Evolutionary conservation across 2,797 vertebrate genomes (phyloP), one percentile per base, ranked within the genome.

Genomic region (Myripristis murdjan): DNA sequence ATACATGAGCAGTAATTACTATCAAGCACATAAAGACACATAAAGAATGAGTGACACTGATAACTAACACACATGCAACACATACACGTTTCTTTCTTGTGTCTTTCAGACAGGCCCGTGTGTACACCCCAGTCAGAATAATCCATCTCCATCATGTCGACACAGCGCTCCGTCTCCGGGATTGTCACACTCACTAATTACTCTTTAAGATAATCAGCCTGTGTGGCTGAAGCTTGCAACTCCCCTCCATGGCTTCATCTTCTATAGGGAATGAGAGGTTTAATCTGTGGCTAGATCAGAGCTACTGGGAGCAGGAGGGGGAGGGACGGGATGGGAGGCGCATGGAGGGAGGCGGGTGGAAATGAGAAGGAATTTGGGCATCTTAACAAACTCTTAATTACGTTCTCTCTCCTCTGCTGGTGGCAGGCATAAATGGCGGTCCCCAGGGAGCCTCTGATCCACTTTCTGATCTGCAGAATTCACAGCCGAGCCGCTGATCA

Each of bases 371-470:
- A 92, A 92, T 93, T 91, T 91, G 90, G 87, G 89, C 84, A 92
- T 93, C 90, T 93, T 93, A 93, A 90, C 87, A 91, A 91, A 92
- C 84, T 89, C 89, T 89, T 92, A 93, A 94, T 92, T 91, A 92
- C 82, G 69, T 83, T 88, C 86, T 87, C 82, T 90, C 85, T 91
- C 89, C 87, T 86, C 81, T 46, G 89, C 86, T 89, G 90, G 89
- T 91, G 91, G 89, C 91, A 82, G 86, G 82, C 89, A 33, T 94
- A 93, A 93, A 93, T 89, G 92, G 77, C 83, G 59, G 87, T 92
- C 92, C 89, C 92, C 81, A 2, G 89, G 90, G 92, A 92, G 90
- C 73, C 85, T 90, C 82, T 93, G 92, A 93, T 93, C 91, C 91
- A 93, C 90, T 93, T 93, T 93, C 91, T 93, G 92, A 93, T 94